A percentile compares a stretch with the other conserved stretches of the same genome.
Evolutionary conservation across 2,113 vertebrate species (phyloP).

Genomic region (Clarias batrachus): DNA sequence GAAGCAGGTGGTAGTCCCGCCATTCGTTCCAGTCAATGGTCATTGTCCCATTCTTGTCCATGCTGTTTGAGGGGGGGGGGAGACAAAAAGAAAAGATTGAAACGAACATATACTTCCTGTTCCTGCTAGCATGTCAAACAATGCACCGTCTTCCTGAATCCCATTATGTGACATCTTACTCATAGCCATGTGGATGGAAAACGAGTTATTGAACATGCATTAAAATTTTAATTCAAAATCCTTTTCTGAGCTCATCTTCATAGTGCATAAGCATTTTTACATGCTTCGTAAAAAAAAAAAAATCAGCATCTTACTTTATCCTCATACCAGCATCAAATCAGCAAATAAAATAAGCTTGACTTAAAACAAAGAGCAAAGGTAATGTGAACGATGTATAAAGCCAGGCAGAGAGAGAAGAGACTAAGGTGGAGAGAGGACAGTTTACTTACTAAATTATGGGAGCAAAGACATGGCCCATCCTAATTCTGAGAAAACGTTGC

Average conservation of each 20-base stretch:
- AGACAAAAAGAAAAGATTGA: neutral
- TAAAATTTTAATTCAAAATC: neutral
- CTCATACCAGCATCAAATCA: neutral
- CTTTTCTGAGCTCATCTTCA: neutral
- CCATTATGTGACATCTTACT: neutral
- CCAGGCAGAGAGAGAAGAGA: conserved; percentile 43
- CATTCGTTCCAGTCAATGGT: conserved; percentile 97
- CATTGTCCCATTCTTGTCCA: conserved; percentile 97
- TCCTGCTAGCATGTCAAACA: neutral
- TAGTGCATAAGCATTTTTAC: neutral
- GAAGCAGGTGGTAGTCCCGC: conserved; percentile 91
- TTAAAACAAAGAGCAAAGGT: neutral
- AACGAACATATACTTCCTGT: neutral
- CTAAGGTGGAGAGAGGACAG: conserved; percentile 49
- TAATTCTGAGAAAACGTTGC: conserved; percentile 86
- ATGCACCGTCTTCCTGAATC: neutral
- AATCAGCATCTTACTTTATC: neutral
- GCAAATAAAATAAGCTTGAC: too few species aligned
- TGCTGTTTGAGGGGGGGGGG: conserved; percentile 68
- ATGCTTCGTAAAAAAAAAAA: neutral
- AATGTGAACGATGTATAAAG: conserved; percentile 29
- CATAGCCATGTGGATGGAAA: neutral
- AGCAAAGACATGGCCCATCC: conserved; percentile 88
- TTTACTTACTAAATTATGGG: conserved; percentile 97
- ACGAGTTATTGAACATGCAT: neutral